Percentiles rank a stretch among this genome's conserved stretches.
These are phyloP conservation scores for Girardinus metallicus DNA, from an alignment of 2,797 vertebrate genomes.

Conservation along the genomic window DNA sequence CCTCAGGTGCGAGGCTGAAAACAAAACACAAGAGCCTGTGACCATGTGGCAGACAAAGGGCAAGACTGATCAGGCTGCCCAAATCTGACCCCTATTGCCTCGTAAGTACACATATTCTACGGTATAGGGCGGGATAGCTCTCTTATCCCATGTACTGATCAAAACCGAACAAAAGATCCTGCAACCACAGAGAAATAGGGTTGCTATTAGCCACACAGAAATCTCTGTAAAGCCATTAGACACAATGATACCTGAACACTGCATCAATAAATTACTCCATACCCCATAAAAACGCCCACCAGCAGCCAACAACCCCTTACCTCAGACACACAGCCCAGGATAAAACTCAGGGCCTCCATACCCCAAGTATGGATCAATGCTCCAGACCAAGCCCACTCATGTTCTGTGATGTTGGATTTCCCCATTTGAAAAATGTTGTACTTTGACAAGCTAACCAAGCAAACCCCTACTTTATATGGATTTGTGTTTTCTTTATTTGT, in stretches of 20 bases:
- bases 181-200: background rate
- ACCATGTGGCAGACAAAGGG: background rate
- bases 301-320: background rate
- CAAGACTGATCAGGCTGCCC: background rate
- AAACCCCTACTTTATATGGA: conserved; percentile 80
- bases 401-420: conserved; percentile 69
- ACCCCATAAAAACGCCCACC: background rate
- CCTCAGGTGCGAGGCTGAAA: background rate
- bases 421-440: conserved; percentile 71
- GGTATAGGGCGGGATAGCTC: no score
- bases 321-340: background rate
- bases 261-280: background rate
- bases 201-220: background rate
- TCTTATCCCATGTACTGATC: background rate
- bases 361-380: conserved; percentile 34
- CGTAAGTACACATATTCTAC: background rate
- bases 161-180: background rate
- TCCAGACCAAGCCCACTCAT: conserved; percentile 54
- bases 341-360: background rate
- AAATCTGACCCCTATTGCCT: background rate
- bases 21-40: background rate
- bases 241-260: background rate
- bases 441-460: conserved; percentile 79
- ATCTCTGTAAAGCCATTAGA: background rate
- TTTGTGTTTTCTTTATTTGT: conserved; percentile 87